Base-by-base conservation (phyloP, 2,113 vertebrate genomes). In the Oncorhynchus nerka region DNA sequence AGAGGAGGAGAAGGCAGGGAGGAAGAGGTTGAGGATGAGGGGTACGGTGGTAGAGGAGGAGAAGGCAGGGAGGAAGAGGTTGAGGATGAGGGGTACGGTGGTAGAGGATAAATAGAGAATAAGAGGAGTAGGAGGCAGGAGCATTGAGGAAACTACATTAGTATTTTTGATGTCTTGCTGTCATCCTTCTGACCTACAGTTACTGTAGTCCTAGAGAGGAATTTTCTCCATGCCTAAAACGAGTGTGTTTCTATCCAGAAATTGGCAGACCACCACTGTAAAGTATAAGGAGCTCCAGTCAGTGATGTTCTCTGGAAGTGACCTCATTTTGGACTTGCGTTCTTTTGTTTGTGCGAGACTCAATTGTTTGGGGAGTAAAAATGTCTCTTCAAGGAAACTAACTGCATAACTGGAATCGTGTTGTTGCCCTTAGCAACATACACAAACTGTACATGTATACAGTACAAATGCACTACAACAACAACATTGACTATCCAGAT, bases 171-270 rank as follows among this genome's bases (percentile, higher is more conserved):
- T 45, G 39, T 45, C 39, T 11, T 11, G 39, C 39, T 45, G 39
- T 9, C 11, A 45, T 45, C 39, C 39, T 45, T 45, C 39, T 45
- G 39, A 11, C 39, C 8, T 39, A 39, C 39, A 45, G 8, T 45
- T 45, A 8, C 8, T 39, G 5, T 34, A 34, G 7, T 39, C 34
- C 34, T 8, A 45, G 39, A 9, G 8, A 45, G 39, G 39, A 9
- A 45, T 45, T 45, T 45, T 8, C 39, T 45, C 8, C 39, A 45
- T 45, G 39, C 39, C 2, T 11, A 9, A 45, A 9, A 45, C 11
- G 8, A 45, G 39, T 45, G 59, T 45, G 71, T 70, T 45, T 45
- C 39, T 83, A 74, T 79, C 73, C 68, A 78, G 83, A 45, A 59
- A 61, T 61, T 66, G 75, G 71, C 71, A 79, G 65, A 45, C 8